Percentiles rank a stretch among this genome's conserved stretches.
These are phyloP conservation scores for Lycodopsis pacificus DNA, from an alignment of 2,797 vertebrate genomes.

Conservation along the genomic window DNA sequence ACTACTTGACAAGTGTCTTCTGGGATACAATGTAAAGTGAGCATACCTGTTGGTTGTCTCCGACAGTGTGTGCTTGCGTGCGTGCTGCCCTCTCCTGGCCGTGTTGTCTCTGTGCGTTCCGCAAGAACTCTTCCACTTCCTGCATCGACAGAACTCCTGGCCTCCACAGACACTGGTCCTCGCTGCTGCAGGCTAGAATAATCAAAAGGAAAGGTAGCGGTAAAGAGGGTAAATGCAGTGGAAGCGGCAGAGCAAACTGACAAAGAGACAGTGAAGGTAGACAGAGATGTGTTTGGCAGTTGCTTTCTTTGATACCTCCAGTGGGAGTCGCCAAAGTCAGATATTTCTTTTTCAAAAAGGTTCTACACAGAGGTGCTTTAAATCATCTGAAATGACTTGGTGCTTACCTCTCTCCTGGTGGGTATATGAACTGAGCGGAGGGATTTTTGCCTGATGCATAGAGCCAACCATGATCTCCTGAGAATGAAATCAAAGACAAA, in stretches of 20 bases:
- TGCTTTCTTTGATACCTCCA: background rate
- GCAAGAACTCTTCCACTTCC: slow-evolving; percentile 92
- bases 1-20: background rate
- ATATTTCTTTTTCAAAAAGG: too few species aligned
- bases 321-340: background rate
- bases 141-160: slow-evolving; percentile 86
- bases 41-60: slow-evolving; percentile 93
- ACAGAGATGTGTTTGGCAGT: background rate
- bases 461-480: slow-evolving; percentile 97
- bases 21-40: background rate
- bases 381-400: too few species aligned
- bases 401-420: slow-evolving; percentile 87
- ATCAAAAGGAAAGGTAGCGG: background rate
- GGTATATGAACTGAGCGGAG: slow-evolving; percentile 81
- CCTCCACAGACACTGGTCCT: slow-evolving; percentile 94
- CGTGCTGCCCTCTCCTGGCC: slow-evolving; percentile 77
- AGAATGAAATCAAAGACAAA: slow-evolving; percentile 47
- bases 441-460: slow-evolving; percentile 93
- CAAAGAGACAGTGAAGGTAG: background rate
- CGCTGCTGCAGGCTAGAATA: slow-evolving; percentile 86
- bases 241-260: background rate
- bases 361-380: too few species aligned
- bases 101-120: slow-evolving; percentile 83
- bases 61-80: slow-evolving; percentile 80
- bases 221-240: background rate